phyloP scores from a whole-genome alignment of 2,797 vertebrate genomes.

The Octomys mimax region DNA sequence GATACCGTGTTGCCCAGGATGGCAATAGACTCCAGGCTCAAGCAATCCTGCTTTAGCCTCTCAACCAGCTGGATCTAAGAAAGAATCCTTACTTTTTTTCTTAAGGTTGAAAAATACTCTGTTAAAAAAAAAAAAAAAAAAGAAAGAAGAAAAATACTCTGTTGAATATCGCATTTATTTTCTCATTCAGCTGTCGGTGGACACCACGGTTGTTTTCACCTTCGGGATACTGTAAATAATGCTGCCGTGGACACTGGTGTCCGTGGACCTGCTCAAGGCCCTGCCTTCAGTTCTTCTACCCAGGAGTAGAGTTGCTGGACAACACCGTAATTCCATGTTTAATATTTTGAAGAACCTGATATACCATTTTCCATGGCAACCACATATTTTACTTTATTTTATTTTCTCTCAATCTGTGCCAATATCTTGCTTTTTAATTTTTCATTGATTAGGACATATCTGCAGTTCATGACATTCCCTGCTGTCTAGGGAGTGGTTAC shows the following conservation, averaged over 20 bases:
- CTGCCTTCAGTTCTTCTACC: not conserved
- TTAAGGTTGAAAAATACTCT: slow-evolving; percentile 10
- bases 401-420: not conserved
- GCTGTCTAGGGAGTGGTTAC: not conserved
- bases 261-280: not conserved
- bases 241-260: not conserved
- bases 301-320: not conserved
- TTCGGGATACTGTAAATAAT: slow-evolving; percentile 27
- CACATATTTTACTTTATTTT: not conserved
- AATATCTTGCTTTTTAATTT: not conserved
- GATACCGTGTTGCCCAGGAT: not conserved
- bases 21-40: not conserved
- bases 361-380: not conserved
- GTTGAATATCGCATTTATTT: not conserved
- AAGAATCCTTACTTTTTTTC: not conserved
- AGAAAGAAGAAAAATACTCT: slow-evolving; percentile 49
- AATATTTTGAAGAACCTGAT: not conserved
- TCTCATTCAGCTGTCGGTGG: not conserved
- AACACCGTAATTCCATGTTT: slow-evolving; percentile 17
- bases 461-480: not conserved
- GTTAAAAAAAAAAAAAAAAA: not conserved
- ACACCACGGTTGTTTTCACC: slow-evolving; percentile 4
- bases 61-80: not conserved
- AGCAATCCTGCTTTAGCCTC: not conserved
- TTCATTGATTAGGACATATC: not conserved